Evolutionary conservation across 2,113 vertebrate genomes (phyloP), one percentile per base, ranked within the genome.

Genomic region (Porphyrio hochstetteri): DNA sequence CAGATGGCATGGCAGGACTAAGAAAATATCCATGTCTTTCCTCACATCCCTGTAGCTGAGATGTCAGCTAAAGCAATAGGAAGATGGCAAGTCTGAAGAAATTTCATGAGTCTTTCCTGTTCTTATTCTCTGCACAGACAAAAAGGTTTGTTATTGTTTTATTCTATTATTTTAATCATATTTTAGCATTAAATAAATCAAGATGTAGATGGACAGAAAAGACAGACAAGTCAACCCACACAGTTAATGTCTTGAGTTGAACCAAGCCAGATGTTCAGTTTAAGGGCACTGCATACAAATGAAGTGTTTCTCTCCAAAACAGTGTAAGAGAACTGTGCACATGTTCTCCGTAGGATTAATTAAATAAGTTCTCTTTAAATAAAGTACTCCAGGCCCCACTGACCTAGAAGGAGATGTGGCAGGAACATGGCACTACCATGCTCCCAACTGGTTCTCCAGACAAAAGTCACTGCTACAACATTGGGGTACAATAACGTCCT

Each of bases 61-160:
- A 42, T 3, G 17, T 13, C 68, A 7, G 1, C n/a, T 5, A 5
- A 36, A 83, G 35, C 74, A 48, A 9, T 0, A 63, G 5, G 1
- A 72, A 38, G 27, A 11, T 1, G 2, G 7, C 61, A 60, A 2
- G 19, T 4, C 44, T 27, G 40, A 38, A n/a, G 19, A 61, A 76
- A 28, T 57, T 44, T 53, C 17, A 28, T 36, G 4, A 50, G 13
- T 40, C n/a, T 60, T 65, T 35, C 42, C 36, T 53, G 42, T 28
- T 63, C 24, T 77, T 78, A 56, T 29, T 69, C 29, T 36, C 38
- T 35, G 46, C 38, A 36, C 23, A 40, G 15, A 46, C 44, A 46
- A 44, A 46, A 35, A 38, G 13, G 10, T 16, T 42, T 44, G 24
- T 46, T 2, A 3, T 10, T 72, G 11, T 5, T 5, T 4, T 17